Evolutionary conservation across 1,140 invertebrate genomes (phyloP).

Genomic region (Camponotus floridanus): DNA sequence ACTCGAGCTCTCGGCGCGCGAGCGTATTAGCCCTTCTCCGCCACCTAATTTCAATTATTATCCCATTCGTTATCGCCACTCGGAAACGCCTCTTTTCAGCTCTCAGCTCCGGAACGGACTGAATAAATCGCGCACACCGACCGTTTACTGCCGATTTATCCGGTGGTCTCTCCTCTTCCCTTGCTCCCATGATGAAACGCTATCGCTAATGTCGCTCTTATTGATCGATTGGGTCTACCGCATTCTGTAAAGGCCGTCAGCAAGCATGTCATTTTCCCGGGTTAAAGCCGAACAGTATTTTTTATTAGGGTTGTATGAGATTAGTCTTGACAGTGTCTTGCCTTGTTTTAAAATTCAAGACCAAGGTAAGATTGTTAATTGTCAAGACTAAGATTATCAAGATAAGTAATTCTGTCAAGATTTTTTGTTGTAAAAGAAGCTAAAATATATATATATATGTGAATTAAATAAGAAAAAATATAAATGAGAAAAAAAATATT

Average conservation of each 20-base stretch:
- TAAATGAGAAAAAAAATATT: too few species aligned
- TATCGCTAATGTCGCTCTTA: slow-evolving; percentile 33
- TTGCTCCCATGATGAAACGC: slow-evolving; percentile 17
- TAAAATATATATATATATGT: too few species aligned
- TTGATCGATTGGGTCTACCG: slow-evolving; percentile 29
- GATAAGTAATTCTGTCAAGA: too few species aligned
- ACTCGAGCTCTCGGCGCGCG: slow-evolving; percentile 41
- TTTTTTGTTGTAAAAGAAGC: too few species aligned
- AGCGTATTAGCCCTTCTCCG: slow-evolving; percentile 64
- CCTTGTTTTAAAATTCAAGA: too few species aligned
- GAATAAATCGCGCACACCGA: slow-evolving; percentile 59
- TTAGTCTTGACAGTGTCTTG: too few species aligned
- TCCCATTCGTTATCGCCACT: slow-evolving; percentile 73
- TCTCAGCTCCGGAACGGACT: slow-evolving; percentile 26
- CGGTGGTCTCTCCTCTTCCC: neutral
- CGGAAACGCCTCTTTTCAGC: slow-evolving; percentile 75
- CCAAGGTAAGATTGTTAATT: too few species aligned
- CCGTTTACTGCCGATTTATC: slow-evolving; percentile 62
- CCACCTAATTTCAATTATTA: slow-evolving; percentile 77
- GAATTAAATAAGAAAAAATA: too few species aligned
- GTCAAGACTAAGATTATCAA: too few species aligned
- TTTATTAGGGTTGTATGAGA: too few species aligned
- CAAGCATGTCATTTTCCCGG: neutral
- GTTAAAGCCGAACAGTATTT: neutral
- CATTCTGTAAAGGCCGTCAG: neutral